Conservation (phyloP, 2,888 invertebrate species). For the Teleogryllus oceanicus region DNA sequence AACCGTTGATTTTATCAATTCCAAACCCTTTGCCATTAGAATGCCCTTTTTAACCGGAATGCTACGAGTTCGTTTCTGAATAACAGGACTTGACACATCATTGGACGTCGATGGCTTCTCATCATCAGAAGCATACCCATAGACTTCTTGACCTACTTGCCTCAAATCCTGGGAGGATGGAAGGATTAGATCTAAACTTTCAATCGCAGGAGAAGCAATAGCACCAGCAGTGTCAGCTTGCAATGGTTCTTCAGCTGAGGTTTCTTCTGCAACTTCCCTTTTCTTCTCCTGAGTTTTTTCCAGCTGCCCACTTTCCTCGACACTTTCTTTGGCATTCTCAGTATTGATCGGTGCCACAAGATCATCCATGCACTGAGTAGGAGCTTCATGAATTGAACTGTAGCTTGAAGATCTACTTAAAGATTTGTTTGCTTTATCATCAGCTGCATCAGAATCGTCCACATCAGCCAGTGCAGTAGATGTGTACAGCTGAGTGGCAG, state of each 20-base stretch:
- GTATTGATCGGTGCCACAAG: not conserved
- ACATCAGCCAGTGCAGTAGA: no score
- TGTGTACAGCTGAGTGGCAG: no score
- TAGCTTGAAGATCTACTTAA: not conserved
- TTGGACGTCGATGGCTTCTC: not conserved
- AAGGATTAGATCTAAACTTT: not conserved
- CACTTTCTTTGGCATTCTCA: no score
- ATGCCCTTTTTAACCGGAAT: not conserved
- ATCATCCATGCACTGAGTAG: not conserved
- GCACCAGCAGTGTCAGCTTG: not conserved
- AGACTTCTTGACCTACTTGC: not conserved
- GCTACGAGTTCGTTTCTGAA: not conserved
- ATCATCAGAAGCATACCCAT: not conserved
- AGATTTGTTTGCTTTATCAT: not conserved
- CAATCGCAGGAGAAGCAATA: not conserved
- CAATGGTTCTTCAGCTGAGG: not conserved
- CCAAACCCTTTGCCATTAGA: not conserved
- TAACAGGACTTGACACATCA: not conserved
- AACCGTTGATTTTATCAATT: not conserved
- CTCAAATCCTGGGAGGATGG: not conserved
- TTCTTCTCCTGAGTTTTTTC: no score
- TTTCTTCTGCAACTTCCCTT: not conserved
- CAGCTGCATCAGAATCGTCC: not conserved
- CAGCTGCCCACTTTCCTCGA: no score
- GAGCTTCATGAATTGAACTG: not conserved